Base-by-base conservation (phyloP, 2,888 invertebrate genomes). In the Erannis defoliaria region DNA sequence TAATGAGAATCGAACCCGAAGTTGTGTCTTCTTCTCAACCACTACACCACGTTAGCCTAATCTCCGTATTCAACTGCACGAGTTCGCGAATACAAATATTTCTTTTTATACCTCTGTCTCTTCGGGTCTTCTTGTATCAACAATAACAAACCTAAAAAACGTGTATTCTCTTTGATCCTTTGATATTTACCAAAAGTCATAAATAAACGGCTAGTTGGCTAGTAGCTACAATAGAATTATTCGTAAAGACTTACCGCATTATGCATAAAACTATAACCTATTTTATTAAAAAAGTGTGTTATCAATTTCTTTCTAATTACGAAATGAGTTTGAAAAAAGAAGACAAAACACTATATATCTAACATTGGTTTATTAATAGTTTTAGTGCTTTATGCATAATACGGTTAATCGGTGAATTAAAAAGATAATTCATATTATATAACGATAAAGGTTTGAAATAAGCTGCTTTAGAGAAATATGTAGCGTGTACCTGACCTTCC, bases 151-250 rank as follows among this genome's bases (percentile, higher is more conserved):
- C 35, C 31, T 33, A 35, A 43, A 35, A 12, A 37, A 53, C 37
- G 33, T 64, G 18, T 42, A 60, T 64, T 69, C 58, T 29, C 60
- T 70, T 70, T 70, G 70, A 67, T 64, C 60, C 43, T 61, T 57
- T 42, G 50, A 46, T n/a, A 42, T 19, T 45, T 29, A 29, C 42
- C 50, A 40, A 43, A 49, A 42, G 29, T 33, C 23, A 46, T 55
- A 33, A 33, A 23, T 60, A 29, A 42, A 23, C 3, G 10, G 18
- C 40, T n/a, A n/a, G n/a, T n/a, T n/a, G n/a, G n/a, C n/a, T n/a
- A n/a, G n/a, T n/a, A n/a, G n/a, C n/a, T n/a, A 12, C 26, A 14
- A 50, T 16, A 29, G 14, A 31, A 21, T 37, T 45, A 21, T 46
- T 18, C n/a, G 12, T 31, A 12, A 18, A 18, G 19, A 33, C 18